A percentile compares a stretch with the other conserved stretches of the same genome.
Conservation (phyloP, 2,797 vertebrate species). For the Chaenodraco wilsoni region DNA sequence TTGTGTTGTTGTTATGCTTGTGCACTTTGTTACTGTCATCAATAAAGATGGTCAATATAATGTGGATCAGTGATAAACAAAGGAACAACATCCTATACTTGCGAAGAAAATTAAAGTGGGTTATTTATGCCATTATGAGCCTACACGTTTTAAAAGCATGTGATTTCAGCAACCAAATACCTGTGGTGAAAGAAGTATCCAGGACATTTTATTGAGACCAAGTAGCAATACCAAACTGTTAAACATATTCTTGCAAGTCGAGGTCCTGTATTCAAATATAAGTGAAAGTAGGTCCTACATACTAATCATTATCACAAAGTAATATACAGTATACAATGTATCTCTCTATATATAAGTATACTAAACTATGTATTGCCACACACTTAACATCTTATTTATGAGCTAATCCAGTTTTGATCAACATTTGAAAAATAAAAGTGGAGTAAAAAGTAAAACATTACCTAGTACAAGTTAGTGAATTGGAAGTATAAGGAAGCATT, state of each 20-base stretch:
- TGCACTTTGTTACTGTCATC: conserved; percentile 85
- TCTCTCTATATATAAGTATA: no score
- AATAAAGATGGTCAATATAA: conserved; percentile 80
- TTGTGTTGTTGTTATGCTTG: conserved; percentile 79
- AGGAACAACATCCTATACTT: background rate
- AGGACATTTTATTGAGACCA: background rate
- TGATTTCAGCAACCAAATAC: background rate
- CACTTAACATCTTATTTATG: background rate
- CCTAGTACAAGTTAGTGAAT: background rate
- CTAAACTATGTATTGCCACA: background rate
- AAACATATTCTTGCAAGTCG: background rate
- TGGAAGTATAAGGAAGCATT: no score
- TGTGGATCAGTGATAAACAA: conserved; percentile 18
- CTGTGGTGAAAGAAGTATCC: background rate
- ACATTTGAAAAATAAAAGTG: background rate
- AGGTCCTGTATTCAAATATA: no score
- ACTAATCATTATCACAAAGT: no score
- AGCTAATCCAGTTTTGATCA: no score
- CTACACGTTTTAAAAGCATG: background rate
- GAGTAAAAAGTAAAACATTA: background rate
- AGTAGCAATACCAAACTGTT: background rate
- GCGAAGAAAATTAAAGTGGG: background rate
- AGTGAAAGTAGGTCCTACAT: no score
- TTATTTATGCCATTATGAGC: background rate
- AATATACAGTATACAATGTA: no score